Base-by-base conservation (phyloP, 2,797 vertebrate genomes). In the Onychomys torridus region DNA sequence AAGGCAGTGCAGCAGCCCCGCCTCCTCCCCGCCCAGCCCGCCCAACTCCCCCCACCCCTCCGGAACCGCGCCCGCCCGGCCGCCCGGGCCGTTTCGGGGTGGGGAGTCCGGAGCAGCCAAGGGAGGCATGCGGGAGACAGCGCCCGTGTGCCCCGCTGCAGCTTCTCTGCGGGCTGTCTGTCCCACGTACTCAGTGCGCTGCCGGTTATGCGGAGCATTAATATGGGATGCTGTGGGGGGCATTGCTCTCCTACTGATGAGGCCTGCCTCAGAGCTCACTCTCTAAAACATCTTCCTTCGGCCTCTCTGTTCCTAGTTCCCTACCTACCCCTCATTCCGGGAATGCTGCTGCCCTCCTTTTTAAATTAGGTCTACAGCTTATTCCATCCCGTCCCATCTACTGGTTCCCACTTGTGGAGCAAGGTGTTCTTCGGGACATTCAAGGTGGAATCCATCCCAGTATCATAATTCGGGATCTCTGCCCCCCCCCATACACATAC, bases 21-120 rank as follows among this genome's bases (percentile, higher is more conserved):
- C 97, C 98, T 96, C 94, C 96, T 94, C 97, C 92, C 95, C 96
- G 96, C 97, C 95, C 77, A n/a, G 89, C 83, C 93, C 89, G 89
- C 96, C 97, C 96, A 94, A 14, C 83, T n/a, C 10, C 61, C 97
- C 92, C 96, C 59, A 27, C 55, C 78, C 85, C 97, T 94, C 95
- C 94, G 97, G 97, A 97, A 97, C 97, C 96, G 85, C 92, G 96
- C 97, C 96, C 94, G 97, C 97, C 97, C 90, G 4, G 34, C 96
- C 87, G 97, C 97, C 95, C 83, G 25, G 25, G 21, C 96, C 0
- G 88, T 81, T 92, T 84, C 67, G 0, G 19, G 67, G 71, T 81
- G 19, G 27, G 65, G 81, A 86, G 93, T n/a, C n/a, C 13, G 21
- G 75, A 73, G n/a, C 63, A 29, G 43, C 27, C 81, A 75, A 61